A percentile compares a stretch with the other conserved stretches of the same genome.
phyloP scores from a whole-genome alignment of 2,113 vertebrate genomes.

The Scartelaos histophorus region DNA sequence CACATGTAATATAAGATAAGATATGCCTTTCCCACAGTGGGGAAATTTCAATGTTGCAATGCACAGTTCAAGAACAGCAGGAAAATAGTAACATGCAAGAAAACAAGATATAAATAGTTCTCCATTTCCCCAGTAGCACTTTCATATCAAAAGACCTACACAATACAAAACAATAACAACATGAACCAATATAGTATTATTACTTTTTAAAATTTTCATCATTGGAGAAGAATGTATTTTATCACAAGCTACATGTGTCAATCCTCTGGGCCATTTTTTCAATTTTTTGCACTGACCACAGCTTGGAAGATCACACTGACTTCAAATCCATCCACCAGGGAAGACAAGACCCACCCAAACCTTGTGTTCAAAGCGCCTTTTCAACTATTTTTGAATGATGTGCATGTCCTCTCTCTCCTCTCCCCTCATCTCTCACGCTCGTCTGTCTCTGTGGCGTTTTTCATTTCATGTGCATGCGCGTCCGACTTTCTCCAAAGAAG shows the following conservation, averaged over 20 bases:
- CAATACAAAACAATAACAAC: too few relatives aligned
- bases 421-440: not conserved
- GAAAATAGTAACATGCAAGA: too few relatives aligned
- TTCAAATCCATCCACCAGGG: not conserved
- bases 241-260: not conserved
- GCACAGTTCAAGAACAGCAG: too few relatives aligned
- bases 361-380: slow-evolving; percentile 2
- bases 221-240: too few relatives aligned
- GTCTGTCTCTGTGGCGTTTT: slow-evolving; percentile 16
- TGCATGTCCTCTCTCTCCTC: not conserved
- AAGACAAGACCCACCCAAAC: slow-evolving; percentile 2
- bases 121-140: not conserved
- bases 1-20: too few relatives aligned
- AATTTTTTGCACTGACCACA: too few relatives aligned
- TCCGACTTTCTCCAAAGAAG: slow-evolving; percentile 34
- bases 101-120: too few relatives aligned
- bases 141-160: too few relatives aligned
- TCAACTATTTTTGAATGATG: slow-evolving; percentile 21
- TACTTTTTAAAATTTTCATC: too few relatives aligned
- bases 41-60: too few relatives aligned
- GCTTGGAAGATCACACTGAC: slow-evolving; percentile 4
- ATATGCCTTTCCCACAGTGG: too few relatives aligned
- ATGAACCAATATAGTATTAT: too few relatives aligned
- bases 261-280: not conserved
- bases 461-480: slow-evolving; percentile 43